A percentile compares a stretch with the other conserved stretches of the same genome.
These are phyloP conservation scores for Ormia ochracea DNA, from an alignment of 2,888 invertebrate species.

Conservation along the genomic window DNA sequence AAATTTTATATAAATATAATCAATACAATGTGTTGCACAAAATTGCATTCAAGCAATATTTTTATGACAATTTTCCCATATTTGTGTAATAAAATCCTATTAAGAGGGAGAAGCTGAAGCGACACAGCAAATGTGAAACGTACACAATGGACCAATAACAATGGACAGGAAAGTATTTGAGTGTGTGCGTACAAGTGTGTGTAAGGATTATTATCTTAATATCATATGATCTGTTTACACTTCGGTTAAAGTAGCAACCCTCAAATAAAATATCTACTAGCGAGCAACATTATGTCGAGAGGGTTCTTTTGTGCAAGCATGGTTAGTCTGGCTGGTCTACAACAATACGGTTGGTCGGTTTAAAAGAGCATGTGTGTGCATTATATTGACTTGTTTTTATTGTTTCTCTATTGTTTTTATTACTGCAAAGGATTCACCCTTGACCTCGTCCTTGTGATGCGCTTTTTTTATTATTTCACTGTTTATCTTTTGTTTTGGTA, in stretches of 20 bases:
- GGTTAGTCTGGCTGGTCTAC: background rate
- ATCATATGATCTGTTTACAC: conserved; percentile 62
- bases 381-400: conserved; percentile 37
- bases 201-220: conserved; percentile 61
- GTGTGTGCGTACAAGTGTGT: background rate
- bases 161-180: background rate
- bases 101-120: background rate
- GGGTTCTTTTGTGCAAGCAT: conserved; percentile 17
- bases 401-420: conserved; percentile 37
- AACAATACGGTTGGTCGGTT: background rate
- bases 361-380: background rate
- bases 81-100: conserved; percentile 38
- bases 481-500: conserved; percentile 32
- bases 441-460: conserved; percentile 30
- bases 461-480: conserved; percentile 20
- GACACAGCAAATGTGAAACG: background rate
- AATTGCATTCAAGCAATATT: conserved; percentile 36
- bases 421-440: conserved; percentile 41
- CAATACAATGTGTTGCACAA: conserved; percentile 45
- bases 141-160: conserved; percentile 9
- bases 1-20: conserved; percentile 34
- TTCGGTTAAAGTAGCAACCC: conserved; percentile 48
- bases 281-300: background rate
- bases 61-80: conserved; percentile 35
- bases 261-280: conserved; percentile 3